phyloP scores from a whole-genome alignment of 2,797 vertebrate species.

The Gallinago nigripennis region DNA sequence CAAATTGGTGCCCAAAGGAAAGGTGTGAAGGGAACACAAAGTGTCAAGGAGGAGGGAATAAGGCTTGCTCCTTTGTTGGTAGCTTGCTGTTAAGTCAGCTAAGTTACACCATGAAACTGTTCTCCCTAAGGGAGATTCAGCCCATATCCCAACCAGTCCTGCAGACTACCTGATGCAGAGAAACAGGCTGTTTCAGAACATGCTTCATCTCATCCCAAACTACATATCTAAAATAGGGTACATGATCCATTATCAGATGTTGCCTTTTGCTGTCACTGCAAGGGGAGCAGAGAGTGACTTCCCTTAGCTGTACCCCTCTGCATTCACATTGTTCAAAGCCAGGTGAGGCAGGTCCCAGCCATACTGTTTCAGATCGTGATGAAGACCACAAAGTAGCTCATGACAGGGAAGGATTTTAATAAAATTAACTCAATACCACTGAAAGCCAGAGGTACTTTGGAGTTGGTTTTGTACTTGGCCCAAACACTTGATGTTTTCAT shows the following conservation, averaged over 20 bases:
- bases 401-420: neutral
- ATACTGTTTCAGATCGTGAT: fast-evolving
- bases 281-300: neutral
- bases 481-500: neutral
- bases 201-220: neutral
- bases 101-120: neutral
- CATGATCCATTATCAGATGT: neutral
- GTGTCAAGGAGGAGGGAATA: neutral
- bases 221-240: fast-evolving
- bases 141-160: neutral
- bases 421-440: neutral
- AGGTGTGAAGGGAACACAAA: neutral
- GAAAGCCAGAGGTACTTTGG: neutral
- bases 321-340: neutral
- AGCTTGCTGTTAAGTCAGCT: neutral
- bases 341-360: neutral
- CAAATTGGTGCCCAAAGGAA: neutral
- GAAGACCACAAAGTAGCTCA: neutral
- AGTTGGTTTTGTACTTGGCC: neutral
- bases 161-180: neutral
- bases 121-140: neutral
- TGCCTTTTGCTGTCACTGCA: neutral
- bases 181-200: neutral
- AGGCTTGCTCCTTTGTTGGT: neutral
- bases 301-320: neutral